Evolutionary conservation across 2,113 vertebrate genomes (phyloP).

Genomic region (Hymenochirus boettgeri): DNA sequence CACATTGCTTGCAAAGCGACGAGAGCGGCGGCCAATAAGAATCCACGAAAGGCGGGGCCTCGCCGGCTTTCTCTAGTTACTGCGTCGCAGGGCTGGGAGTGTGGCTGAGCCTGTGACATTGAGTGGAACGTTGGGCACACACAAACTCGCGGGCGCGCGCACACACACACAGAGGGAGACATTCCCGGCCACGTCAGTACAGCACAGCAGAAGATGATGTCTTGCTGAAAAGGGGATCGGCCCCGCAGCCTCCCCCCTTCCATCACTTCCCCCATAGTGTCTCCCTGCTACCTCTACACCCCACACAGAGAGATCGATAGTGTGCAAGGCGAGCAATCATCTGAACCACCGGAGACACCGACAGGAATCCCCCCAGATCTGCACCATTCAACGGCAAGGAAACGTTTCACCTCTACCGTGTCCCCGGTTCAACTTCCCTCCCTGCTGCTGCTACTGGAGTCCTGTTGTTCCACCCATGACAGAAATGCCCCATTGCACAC

Average conservation of each 20-base stretch:
- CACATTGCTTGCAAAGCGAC: not conserved
- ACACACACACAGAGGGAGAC: slow-evolving; percentile 45
- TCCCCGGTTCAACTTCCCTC: slow-evolving; percentile 1
- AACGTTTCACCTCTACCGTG: not conserved
- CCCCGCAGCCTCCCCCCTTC: slow-evolving; percentile 61
- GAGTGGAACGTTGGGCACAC: too few relatives aligned
- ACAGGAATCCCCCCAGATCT: too few relatives aligned
- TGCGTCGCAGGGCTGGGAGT: slow-evolving; percentile 47
- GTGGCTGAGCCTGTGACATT: slow-evolving; percentile 39
- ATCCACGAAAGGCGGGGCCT: slow-evolving; percentile 18
- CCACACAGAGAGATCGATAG: too few relatives aligned
- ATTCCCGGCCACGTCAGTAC: slow-evolving; percentile 79
- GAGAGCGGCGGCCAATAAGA: not conserved
- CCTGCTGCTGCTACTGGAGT: slow-evolving; percentile 39
- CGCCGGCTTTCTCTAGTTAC: slow-evolving; percentile 30
- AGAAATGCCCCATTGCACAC: not conserved
- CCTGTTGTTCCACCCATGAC: slow-evolving; percentile 1
- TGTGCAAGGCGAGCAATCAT: slow-evolving; percentile 47
- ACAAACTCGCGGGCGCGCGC: slow-evolving; percentile 50
- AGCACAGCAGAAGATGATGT: slow-evolving; percentile 63
- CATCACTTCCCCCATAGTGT: slow-evolving; percentile 1
- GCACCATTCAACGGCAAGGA: too few relatives aligned
- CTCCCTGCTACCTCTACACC: not conserved
- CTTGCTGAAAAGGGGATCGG: slow-evolving; percentile 73
- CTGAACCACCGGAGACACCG: slow-evolving; percentile 44